These are phyloP conservation scores for Calephelis nemesis DNA, from an alignment of 1,140 invertebrate species.

Conservation along the genomic window DNA sequence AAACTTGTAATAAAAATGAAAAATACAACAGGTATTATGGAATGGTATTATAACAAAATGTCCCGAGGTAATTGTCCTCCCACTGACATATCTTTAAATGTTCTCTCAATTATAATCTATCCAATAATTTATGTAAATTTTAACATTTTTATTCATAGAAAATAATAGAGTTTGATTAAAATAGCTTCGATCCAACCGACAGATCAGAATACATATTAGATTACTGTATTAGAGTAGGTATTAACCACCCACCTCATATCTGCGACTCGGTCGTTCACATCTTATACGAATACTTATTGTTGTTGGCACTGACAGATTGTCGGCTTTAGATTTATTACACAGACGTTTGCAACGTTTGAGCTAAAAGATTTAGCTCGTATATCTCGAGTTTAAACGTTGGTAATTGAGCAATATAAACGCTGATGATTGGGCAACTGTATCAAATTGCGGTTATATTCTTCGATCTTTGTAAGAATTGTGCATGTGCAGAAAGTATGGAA, in stretches of 20 bases:
- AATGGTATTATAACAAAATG: too few species aligned
- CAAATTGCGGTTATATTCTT: not conserved
- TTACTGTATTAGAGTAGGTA: constrained; percentile 24
- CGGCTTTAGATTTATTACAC: constrained; percentile 35
- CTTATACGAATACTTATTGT: constrained; percentile 36
- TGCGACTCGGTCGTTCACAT: constrained; percentile 38
- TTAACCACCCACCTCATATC: constrained; percentile 36
- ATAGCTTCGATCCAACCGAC: constrained; percentile 3
- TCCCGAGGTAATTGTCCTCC: too few species aligned
- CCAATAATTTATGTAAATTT: constrained; percentile 30
- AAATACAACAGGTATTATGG: too few species aligned
- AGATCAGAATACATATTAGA: constrained; percentile 15
- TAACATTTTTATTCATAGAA: constrained; percentile 16
- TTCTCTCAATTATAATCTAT: constrained; percentile 20
- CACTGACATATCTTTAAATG: not conserved
- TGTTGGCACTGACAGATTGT: constrained; percentile 35
- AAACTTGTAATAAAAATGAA: too few species aligned
- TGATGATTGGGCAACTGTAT: constrained; percentile 2
- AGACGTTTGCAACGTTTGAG: constrained; percentile 27
- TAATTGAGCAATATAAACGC: constrained; percentile 7
- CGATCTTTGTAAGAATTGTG: not conserved
- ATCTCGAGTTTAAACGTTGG: constrained; percentile 7
- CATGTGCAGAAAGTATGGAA: not conserved
- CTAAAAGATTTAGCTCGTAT: constrained; percentile 12
- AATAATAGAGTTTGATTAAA: constrained; percentile 10